Percentiles rank a stretch among this genome's conserved stretches.
Conservation (phyloP, 2,888 invertebrate genomes). For the Melieria omissa region DNA sequence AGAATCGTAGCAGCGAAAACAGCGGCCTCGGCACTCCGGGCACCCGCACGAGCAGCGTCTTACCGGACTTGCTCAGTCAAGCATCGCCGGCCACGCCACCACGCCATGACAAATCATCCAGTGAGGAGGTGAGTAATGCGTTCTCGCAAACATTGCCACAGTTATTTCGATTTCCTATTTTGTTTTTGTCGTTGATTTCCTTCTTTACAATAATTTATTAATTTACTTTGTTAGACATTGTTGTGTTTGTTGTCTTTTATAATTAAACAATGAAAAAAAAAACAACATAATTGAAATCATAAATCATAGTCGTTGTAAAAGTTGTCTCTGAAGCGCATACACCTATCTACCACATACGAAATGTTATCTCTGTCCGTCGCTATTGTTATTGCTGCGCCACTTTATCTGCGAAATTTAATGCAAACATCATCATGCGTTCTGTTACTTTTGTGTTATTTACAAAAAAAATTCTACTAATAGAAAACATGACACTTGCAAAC, state of each 20-base stretch:
- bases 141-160: conserved; percentile 16
- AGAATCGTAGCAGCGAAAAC: conserved; percentile 63
- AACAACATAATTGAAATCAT: too few species aligned
- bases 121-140: conserved; percentile 85
- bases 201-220: conserved; percentile 16
- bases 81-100: conserved; percentile 86
- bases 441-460: too few species aligned
- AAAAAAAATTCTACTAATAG: too few species aligned
- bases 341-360: too few species aligned
- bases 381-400: too few species aligned
- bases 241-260: conserved; percentile 22
- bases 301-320: too few species aligned
- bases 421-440: too few species aligned
- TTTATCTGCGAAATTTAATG: too few species aligned
- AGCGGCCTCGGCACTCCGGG: conserved; percentile 72
- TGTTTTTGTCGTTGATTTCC: conserved; percentile 13
- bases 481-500: too few species aligned
- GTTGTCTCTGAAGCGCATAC: too few species aligned
- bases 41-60: conserved; percentile 89
- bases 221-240: conserved; percentile 17
- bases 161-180: conserved; percentile 12
- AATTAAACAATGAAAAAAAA: too few species aligned
- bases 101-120: conserved; percentile 91
- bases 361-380: too few species aligned
- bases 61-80: conserved; percentile 95